Conservation (phyloP, 30 jellyfish, hydroid and myxozoan genomes). For the Aurelia aurita complex sp. Pacific region DNA sequence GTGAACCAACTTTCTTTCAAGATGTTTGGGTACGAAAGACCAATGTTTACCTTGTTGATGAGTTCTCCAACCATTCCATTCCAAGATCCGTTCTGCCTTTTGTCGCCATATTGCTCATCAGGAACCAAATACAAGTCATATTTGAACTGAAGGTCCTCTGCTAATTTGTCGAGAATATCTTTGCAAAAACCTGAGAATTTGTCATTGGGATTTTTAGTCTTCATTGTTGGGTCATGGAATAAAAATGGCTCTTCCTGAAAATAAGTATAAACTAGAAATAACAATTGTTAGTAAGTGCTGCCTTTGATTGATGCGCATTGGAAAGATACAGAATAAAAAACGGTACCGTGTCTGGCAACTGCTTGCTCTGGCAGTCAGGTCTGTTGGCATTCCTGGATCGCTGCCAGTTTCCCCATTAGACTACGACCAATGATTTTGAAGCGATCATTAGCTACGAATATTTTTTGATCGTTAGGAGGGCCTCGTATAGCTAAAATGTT, state of each 20-base stretch:
- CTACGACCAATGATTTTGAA: too few relatives aligned
- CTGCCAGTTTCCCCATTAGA: too few relatives aligned
- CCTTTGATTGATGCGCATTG: too few relatives aligned
- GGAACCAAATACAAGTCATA: slow-evolving; percentile 70
- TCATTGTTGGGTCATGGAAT: slow-evolving; percentile 37
- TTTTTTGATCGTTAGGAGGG: too few relatives aligned
- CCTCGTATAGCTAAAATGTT: too few relatives aligned
- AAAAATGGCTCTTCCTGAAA: slow-evolving; percentile 63
- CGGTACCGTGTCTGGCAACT: too few relatives aligned
- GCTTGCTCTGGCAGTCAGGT: too few relatives aligned
- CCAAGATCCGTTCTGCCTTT: slow-evolving; percentile 42
- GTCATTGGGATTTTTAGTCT: slow-evolving; percentile 42
- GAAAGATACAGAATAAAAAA: too few relatives aligned
- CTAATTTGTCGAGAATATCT: slow-evolving; percentile 61
- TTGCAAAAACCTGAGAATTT: slow-evolving; percentile 77
- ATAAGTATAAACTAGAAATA: not conserved
- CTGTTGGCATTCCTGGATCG: too few relatives aligned
- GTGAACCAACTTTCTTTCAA: not conserved
- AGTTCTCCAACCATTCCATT: slow-evolving; percentile 92
- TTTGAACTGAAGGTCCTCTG: slow-evolving; percentile 61
- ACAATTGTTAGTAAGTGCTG: too few relatives aligned
- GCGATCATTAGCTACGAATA: too few relatives aligned
- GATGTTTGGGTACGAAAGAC: not conserved
- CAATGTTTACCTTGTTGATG: slow-evolving; percentile 31
- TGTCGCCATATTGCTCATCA: slow-evolving; percentile 33